phyloP scores from a whole-genome alignment of 2,888 invertebrate genomes.

The Agrenia bidenticulata region DNA sequence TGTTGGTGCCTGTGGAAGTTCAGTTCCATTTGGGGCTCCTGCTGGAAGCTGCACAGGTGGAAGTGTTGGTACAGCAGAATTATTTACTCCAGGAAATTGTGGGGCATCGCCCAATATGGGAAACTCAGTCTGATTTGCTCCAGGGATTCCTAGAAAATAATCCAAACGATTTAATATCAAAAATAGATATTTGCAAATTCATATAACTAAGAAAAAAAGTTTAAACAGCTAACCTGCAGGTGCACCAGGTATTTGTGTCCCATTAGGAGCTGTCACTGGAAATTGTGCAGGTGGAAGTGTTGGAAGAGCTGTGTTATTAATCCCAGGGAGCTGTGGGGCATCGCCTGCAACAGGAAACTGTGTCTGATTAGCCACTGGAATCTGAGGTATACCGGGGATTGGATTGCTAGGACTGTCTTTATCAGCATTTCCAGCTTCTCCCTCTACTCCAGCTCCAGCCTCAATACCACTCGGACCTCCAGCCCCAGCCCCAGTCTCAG shows the following conservation, averaged over 20 bases:
- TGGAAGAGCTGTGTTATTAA: slow-evolving; percentile 5
- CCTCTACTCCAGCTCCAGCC: slow-evolving; percentile 17
- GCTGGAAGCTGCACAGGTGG: slow-evolving; percentile 15
- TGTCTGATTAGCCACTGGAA: slow-evolving; percentile 18
- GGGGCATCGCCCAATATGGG: background rate
- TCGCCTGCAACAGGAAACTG: background rate
- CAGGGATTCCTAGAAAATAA: slow-evolving; percentile 12
- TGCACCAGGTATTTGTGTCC: slow-evolving; percentile 15
- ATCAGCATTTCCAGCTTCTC: slow-evolving; percentile 7
- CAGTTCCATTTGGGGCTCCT: background rate
- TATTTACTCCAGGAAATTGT: slow-evolving; percentile 1
- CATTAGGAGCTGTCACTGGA: slow-evolving; percentile 18
- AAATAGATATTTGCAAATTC: too few species aligned
- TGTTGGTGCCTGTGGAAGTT: background rate
- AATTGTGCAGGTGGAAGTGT: slow-evolving; percentile 17
- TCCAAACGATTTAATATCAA: background rate
- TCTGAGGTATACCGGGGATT: slow-evolving; percentile 15
- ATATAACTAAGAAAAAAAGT: too few species aligned
- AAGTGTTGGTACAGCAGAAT: slow-evolving; percentile 4
- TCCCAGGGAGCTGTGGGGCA: background rate
- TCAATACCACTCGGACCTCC: background rate
- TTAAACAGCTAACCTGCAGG: slow-evolving; percentile 2
- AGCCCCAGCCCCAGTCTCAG: background rate
- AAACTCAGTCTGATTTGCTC: slow-evolving; percentile 6
- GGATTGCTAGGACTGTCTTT: slow-evolving; percentile 10